Conservation (phyloP, 2,113 vertebrate genomes). For the Menidia beryllina region DNA sequence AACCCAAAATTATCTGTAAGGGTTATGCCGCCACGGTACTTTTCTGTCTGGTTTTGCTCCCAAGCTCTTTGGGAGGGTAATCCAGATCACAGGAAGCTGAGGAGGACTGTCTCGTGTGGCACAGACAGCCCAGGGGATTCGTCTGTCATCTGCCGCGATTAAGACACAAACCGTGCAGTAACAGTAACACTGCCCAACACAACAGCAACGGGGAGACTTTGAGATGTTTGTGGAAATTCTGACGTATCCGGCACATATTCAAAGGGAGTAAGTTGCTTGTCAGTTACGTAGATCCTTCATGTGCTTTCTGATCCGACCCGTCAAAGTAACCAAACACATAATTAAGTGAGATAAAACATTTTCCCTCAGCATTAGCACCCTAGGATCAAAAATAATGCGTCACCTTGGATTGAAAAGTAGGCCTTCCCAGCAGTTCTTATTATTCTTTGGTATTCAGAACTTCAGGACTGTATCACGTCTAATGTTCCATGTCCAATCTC, state of each 20-base stretch:
- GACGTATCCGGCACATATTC: constrained; percentile 10
- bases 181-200: constrained; percentile 39
- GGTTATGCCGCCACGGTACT: constrained; percentile 12
- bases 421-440: neutral
- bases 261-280: neutral
- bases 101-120: constrained; percentile 55
- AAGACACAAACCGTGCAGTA: constrained; percentile 40
- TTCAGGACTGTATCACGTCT: neutral
- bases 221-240: constrained; percentile 12
- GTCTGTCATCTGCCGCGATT: constrained; percentile 65
- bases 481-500: neutral
- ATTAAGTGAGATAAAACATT: neutral
- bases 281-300: neutral
- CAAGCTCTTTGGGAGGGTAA: constrained; percentile 26
- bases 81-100: constrained; percentile 57
- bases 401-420: neutral
- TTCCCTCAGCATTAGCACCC: neutral
- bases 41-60: constrained; percentile 27
- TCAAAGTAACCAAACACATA: neutral
- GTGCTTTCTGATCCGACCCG: neutral
- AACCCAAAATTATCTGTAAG: constrained; percentile 32
- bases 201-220: constrained; percentile 18
- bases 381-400: too few relatives aligned
- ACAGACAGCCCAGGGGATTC: constrained; percentile 65
- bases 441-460: neutral